Base-by-base conservation (phyloP, 2,797 vertebrate genomes). In the Gallinago stenura region DNA sequence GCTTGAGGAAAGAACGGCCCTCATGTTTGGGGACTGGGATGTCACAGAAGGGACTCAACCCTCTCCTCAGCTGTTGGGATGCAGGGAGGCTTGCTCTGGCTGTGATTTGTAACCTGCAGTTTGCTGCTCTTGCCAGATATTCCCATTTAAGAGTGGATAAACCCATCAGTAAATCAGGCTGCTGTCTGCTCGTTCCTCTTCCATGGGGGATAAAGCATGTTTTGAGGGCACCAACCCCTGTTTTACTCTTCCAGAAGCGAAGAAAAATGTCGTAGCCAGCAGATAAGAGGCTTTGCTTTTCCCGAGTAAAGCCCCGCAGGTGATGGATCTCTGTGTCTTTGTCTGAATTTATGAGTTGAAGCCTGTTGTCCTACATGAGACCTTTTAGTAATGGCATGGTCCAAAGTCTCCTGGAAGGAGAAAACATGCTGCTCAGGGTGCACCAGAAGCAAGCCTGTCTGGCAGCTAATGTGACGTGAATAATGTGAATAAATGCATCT, bases 291-390 rank as follows among this genome's bases (percentile, higher is more conserved):
- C 39, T 87, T 39, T 64, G 7, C 6, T 75, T 48, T 21, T 61
- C 48, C 83, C 1, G 6, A 57, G 6, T 9, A 33, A 50, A 61
- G 18, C 39, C 2, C 50, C 2, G 1, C 12, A 39, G 31, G 30
- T 22, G 54, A 13, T 30, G 50, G 45, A 39, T 17, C 25, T 41
- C 58, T 6, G 17, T 15, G 3, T 8, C 3, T 53, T 53, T 19
- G 5, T 10, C 51, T 35, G 46, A 65, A n/a, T 3, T 9, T 17
- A 15, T 25, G 48, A 48, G 15, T 5, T 70, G n/a, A 14, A 50
- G 26, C 53, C 30, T 24, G 2, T 31, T 62, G 51, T 70, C 31
- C 64, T 30, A 1, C 46, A 6, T 0, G 0, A 41, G 19, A 26
- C 9, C 11, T 68, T 30, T 53, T 14, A 26, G 35, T 35, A 45